These are phyloP conservation scores for Hyles vespertilio DNA, from an alignment of 1,140 invertebrate species.

Conservation along the genomic window DNA sequence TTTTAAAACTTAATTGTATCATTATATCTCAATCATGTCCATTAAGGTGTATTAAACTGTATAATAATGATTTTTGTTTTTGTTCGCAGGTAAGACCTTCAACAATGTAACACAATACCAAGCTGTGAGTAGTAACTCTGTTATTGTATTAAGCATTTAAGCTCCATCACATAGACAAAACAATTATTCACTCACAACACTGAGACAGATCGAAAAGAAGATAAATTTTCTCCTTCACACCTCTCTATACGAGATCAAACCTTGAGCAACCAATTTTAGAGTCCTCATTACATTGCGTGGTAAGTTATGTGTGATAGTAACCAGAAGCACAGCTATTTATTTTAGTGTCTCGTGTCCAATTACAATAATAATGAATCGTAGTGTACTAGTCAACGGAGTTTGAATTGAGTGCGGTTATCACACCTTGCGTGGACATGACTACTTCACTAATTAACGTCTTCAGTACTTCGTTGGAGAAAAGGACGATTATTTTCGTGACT, in stretches of 20 bases:
- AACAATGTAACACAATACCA: neutral
- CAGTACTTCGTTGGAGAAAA: no score
- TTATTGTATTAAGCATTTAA: neutral
- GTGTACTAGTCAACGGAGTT: constrained; percentile 20
- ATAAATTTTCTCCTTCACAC: neutral
- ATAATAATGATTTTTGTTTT: constrained; percentile 12
- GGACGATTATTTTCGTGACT: no score
- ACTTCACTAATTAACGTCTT: no score
- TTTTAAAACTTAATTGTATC: no score
- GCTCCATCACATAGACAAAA: constrained; percentile 6
- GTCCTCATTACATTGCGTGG: constrained; percentile 2
- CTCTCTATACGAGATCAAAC: no score
- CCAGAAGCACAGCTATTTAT: constrained; percentile 32
- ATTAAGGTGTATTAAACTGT: neutral
- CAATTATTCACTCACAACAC: constrained; percentile 14
- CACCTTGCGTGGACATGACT: neutral
- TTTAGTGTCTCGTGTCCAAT: constrained; percentile 31
- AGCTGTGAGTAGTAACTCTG: neutral
- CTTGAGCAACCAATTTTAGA: neutral
- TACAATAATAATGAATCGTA: constrained; percentile 36
- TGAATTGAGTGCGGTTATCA: constrained; percentile 9
- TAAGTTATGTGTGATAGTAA: constrained; percentile 13
- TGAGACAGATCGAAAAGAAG: constrained; percentile 14
- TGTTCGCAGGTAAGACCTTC: constrained; percentile 25
- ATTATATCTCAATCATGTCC: no score